These are phyloP conservation scores for Zalophus californianus DNA, from an alignment of 2,797 vertebrate species.

Conservation along the genomic window DNA sequence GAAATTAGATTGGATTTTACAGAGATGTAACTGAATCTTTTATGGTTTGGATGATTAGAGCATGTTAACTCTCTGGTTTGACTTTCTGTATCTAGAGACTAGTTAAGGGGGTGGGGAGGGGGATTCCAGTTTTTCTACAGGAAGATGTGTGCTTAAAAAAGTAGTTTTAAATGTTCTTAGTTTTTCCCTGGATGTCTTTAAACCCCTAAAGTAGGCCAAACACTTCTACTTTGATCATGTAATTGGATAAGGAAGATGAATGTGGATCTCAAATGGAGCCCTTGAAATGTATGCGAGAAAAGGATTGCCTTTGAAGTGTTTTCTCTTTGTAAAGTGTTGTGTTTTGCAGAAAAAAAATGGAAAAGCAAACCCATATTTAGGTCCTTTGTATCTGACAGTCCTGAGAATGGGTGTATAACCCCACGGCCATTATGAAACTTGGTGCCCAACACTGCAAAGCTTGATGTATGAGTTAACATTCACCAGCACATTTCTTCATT, in stretches of 20 bases:
- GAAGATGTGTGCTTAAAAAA: slow-evolving; percentile 18
- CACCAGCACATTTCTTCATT: not conserved
- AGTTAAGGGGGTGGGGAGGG: not conserved
- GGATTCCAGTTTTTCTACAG: not conserved
- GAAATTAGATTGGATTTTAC: not conserved
- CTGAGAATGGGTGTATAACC: not conserved
- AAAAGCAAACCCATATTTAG: not conserved
- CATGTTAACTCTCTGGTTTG: not conserved
- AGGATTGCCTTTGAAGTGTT: slow-evolving; percentile 41
- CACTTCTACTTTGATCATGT: slow-evolving; percentile 70
- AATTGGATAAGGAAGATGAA: slow-evolving; percentile 76
- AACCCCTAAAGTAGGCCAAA: slow-evolving; percentile 62
- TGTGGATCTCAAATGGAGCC: slow-evolving; percentile 30
- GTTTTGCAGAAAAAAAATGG: slow-evolving; percentile 23
- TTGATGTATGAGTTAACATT: not conserved
- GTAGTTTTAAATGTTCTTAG: slow-evolving; percentile 49
- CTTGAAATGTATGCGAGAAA: slow-evolving; percentile 4
- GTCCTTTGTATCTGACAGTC: not conserved
- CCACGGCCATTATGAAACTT: not conserved
- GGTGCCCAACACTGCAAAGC: not conserved
- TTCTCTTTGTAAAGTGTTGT: slow-evolving; percentile 42
- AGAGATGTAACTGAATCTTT: slow-evolving; percentile 60
- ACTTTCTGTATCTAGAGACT: slow-evolving; percentile 61
- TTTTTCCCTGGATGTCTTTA: slow-evolving; percentile 60
- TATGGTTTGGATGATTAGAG: not conserved